Evolutionary conservation across 1,140 invertebrate genomes (phyloP).

Genomic region (Drosophila melanica): DNA sequence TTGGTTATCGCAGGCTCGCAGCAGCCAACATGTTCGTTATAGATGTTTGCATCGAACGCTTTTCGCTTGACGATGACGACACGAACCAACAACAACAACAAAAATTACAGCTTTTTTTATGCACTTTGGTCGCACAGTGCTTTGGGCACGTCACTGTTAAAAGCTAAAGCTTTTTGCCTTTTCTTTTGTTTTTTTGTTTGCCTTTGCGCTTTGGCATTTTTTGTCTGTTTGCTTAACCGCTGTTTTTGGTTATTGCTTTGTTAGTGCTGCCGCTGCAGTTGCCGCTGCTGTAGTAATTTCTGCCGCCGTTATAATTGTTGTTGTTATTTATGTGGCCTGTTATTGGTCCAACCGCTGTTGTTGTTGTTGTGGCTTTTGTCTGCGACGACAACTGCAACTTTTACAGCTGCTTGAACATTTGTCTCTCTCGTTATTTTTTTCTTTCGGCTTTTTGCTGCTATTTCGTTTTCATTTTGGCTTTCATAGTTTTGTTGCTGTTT

Average conservation of each 20-base stretch:
- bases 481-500: slow-evolving; percentile 5
- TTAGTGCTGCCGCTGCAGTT: neutral
- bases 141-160: too few species aligned
- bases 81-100: slow-evolving; percentile 32
- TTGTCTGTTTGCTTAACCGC: neutral
- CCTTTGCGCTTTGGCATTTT: slow-evolving; percentile 15
- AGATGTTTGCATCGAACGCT: neutral
- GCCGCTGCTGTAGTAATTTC: neutral
- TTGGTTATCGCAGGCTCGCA: slow-evolving; percentile 10
- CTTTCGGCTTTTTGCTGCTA: slow-evolving; percentile 12
- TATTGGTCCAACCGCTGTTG: neutral
- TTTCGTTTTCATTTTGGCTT: slow-evolving; percentile 32
- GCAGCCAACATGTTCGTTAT: slow-evolving; percentile 26
- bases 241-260: slow-evolving; percentile 11
- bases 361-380: slow-evolving; percentile 27
- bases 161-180: slow-evolving; percentile 36
- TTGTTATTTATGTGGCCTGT: neutral
- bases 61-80: slow-evolving; percentile 51
- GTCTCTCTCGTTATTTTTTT: slow-evolving; percentile 10
- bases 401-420: slow-evolving; percentile 41
- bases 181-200: slow-evolving; percentile 3
- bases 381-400: slow-evolving; percentile 24
- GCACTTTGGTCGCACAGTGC: slow-evolving; percentile 1
- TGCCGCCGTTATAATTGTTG: neutral
- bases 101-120: neutral